These are phyloP conservation scores for Meandrusa payeni DNA, from an alignment of 2,888 invertebrate genomes.

Conservation along the genomic window DNA sequence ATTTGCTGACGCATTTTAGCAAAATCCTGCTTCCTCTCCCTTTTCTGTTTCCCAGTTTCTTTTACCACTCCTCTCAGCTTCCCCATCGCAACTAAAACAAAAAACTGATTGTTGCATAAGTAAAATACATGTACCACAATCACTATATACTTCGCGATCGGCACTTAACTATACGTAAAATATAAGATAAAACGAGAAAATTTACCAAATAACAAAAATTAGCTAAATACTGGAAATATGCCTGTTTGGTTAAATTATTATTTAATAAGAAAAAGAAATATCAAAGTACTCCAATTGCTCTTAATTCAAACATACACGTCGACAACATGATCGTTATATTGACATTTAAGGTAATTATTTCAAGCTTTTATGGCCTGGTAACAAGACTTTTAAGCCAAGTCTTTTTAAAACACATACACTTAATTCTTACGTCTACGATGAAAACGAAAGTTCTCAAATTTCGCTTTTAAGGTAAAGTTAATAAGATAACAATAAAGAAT, in stretches of 20 bases:
- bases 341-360: too few species aligned
- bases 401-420: too few species aligned
- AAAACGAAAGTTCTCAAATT: too few species aligned
- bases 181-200: not conserved
- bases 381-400: too few species aligned
- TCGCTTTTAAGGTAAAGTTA: too few species aligned
- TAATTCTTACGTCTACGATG: too few species aligned
- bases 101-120: too few species aligned
- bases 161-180: not conserved
- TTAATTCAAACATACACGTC: too few species aligned
- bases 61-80: conserved; percentile 90
- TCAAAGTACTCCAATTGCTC: too few species aligned
- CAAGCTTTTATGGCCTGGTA: too few species aligned
- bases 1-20: conserved; percentile 88
- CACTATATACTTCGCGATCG: too few species aligned
- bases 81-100: conserved; percentile 78
- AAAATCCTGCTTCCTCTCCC: conserved; percentile 92
- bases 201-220: conserved; percentile 4
- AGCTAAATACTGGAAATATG: not conserved
- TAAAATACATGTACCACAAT: conserved; percentile 1
- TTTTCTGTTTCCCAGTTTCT: conserved; percentile 91
- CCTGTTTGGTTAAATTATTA: not conserved
- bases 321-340: not conserved
- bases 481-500: too few species aligned
- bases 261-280: not conserved